Conservation (phyloP, 2,113 vertebrate species). For the Gymnocephalus cernua region DNA sequence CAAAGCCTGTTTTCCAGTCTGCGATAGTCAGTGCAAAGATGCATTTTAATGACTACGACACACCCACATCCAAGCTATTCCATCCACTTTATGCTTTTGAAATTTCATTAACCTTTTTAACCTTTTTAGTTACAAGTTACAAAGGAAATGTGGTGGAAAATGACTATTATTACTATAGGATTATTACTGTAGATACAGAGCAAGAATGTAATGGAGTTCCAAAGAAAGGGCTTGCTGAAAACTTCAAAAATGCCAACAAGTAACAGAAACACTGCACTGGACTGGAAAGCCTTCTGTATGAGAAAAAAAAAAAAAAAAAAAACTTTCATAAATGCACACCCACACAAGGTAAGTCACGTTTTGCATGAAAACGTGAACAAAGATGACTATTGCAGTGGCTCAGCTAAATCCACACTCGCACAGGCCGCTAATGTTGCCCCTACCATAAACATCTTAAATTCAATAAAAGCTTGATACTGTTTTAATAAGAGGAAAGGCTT, state of each 20-base stretch:
- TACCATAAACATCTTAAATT: slow-evolving; percentile 85
- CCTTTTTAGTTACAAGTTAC: slow-evolving; percentile 75
- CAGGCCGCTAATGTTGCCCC: slow-evolving; percentile 63
- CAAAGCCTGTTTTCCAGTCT: slow-evolving; percentile 45
- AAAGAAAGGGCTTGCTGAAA: slow-evolving; percentile 69
- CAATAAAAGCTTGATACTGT: slow-evolving; percentile 83
- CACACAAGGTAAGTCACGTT: slow-evolving; percentile 43
- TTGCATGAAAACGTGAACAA: slow-evolving; percentile 61
- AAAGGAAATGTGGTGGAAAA: slow-evolving; percentile 84
- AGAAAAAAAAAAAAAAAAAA: neutral
- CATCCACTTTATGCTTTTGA: slow-evolving; percentile 75
- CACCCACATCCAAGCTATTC: slow-evolving; percentile 59
- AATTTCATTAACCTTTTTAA: slow-evolving; percentile 84
- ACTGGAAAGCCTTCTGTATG: slow-evolving; percentile 14
- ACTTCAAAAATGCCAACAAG: slow-evolving; percentile 70
- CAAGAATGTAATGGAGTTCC: slow-evolving; percentile 74
- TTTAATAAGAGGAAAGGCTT: slow-evolving; percentile 84
- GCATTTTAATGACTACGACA: slow-evolving; percentile 65
- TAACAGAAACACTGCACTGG: slow-evolving; percentile 38
- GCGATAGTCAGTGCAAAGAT: slow-evolving; percentile 45
- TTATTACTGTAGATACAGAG: slow-evolving; percentile 75
- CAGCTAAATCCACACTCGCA: slow-evolving; percentile 49
- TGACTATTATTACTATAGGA: slow-evolving; percentile 64
- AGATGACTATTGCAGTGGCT: slow-evolving; percentile 61
- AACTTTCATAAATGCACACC: slow-evolving; percentile 42